Evolutionary conservation across 2,888 invertebrate species (phyloP).

Genomic region (Noctua janthe): DNA sequence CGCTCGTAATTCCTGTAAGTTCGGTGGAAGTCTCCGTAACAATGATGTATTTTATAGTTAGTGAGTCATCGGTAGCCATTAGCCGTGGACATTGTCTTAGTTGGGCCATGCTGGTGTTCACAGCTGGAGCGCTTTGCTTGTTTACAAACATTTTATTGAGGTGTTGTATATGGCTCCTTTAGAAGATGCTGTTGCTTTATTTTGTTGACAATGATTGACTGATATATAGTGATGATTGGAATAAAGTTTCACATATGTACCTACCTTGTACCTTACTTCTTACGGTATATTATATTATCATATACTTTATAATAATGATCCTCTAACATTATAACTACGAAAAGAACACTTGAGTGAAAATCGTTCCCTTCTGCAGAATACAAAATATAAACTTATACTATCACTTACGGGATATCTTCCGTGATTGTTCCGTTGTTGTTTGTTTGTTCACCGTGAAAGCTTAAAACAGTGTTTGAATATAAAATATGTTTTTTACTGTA

Average conservation of each 20-base stretch:
- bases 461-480: too few relatives aligned
- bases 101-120: constrained; percentile 75
- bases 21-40: constrained; percentile 76
- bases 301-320: neutral
- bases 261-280: neutral
- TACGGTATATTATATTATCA: neutral
- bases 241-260: constrained; percentile 52
- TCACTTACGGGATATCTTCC: too few relatives aligned
- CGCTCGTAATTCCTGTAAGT: constrained; percentile 87
- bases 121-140: constrained; percentile 88
- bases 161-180: constrained; percentile 88
- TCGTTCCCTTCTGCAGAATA: neutral
- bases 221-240: constrained; percentile 58
- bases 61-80: constrained; percentile 88
- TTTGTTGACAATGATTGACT: constrained; percentile 82
- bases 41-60: constrained; percentile 87
- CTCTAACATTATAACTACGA: neutral
- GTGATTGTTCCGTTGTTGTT: too few relatives aligned
- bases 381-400: too few relatives aligned
- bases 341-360: neutral
- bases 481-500: neutral
- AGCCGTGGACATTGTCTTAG: constrained; percentile 84
- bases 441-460: too few relatives aligned
- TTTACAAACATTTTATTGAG: constrained; percentile 90
- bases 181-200: constrained; percentile 83